phyloP scores from a whole-genome alignment of 2,797 vertebrate genomes.

The Pampus argenteus region DNA sequence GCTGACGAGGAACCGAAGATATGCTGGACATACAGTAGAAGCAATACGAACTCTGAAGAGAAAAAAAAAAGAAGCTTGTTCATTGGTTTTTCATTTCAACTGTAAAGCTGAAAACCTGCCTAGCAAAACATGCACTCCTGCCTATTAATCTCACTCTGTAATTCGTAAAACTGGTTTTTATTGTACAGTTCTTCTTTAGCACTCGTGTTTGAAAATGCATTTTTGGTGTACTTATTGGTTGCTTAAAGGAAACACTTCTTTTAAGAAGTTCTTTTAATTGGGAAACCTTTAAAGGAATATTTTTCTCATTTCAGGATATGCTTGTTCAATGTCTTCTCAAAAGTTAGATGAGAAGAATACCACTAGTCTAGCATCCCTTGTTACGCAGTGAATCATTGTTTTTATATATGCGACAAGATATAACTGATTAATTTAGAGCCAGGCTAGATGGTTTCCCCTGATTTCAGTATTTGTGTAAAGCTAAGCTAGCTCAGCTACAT shows the following conservation, averaged over 20 bases:
- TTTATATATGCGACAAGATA: too few species aligned
- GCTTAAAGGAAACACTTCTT: not conserved
- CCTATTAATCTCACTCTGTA: slow-evolving; percentile 46
- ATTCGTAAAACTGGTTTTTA: slow-evolving; percentile 11
- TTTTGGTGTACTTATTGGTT: slow-evolving; percentile 18
- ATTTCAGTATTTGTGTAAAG: not conserved
- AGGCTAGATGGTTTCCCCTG: not conserved
- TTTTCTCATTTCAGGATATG: not conserved
- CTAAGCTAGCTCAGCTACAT: slow-evolving; percentile 4
- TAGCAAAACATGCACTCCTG: slow-evolving; percentile 71
- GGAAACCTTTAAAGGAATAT: slow-evolving; percentile 2
- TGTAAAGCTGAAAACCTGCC: slow-evolving; percentile 77
- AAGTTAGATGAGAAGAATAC: not conserved
- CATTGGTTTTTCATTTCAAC: slow-evolving; percentile 39
- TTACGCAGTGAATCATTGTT: too few species aligned
- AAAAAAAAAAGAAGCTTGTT: too few species aligned
- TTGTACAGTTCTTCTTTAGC: slow-evolving; percentile 8
- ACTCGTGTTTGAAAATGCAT: slow-evolving; percentile 1
- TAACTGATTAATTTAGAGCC: too few species aligned
- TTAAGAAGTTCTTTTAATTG: not conserved
- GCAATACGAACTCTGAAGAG: slow-evolving; percentile 28
- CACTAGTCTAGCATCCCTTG: not conserved
- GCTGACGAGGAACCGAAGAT: slow-evolving; percentile 40
- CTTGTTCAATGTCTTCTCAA: not conserved
- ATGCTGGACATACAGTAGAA: slow-evolving; percentile 66